Conservation (phyloP, 2,888 invertebrate species). For the Tupiocoris notatus region DNA sequence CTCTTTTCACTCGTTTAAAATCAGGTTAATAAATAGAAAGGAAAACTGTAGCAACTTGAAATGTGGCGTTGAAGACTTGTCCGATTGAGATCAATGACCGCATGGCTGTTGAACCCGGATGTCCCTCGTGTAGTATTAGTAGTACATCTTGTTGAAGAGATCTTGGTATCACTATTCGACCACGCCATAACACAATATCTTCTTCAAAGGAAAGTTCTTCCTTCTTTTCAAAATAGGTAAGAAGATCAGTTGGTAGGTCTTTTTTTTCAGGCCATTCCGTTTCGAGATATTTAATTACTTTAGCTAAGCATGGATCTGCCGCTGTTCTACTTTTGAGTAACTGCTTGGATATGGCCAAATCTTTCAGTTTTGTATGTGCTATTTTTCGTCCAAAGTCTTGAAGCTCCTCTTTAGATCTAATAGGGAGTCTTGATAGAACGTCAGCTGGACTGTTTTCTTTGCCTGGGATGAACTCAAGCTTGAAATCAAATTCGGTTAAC, state of each 20-base stretch:
- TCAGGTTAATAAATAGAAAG: too few species aligned
- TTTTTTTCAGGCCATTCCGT: neutral
- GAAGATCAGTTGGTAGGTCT: neutral
- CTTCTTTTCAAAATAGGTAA: neutral
- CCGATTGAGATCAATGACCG: too few species aligned
- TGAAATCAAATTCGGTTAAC: neutral
- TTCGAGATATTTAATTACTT: neutral
- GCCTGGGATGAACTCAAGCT: neutral
- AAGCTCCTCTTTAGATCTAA: too few species aligned
- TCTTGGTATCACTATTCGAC: neutral
- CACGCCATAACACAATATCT: neutral
- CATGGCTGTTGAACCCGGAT: neutral
- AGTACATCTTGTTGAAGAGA: neutral
- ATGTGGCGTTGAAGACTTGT: too few species aligned
- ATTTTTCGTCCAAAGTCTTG: too few species aligned
- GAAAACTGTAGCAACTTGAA: too few species aligned
- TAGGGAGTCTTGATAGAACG: too few species aligned
- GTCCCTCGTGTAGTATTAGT: neutral
- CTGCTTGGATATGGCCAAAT: too few species aligned
- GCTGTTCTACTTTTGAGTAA: neutral
- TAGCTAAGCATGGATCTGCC: neutral
- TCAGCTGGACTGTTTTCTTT: too few species aligned
- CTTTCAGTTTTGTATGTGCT: too few species aligned
- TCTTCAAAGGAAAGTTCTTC: neutral
- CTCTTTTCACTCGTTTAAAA: too few species aligned